These are phyloP conservation scores for Oryzias curvinotus DNA, from an alignment of 2,113 vertebrate species.

Conservation along the genomic window DNA sequence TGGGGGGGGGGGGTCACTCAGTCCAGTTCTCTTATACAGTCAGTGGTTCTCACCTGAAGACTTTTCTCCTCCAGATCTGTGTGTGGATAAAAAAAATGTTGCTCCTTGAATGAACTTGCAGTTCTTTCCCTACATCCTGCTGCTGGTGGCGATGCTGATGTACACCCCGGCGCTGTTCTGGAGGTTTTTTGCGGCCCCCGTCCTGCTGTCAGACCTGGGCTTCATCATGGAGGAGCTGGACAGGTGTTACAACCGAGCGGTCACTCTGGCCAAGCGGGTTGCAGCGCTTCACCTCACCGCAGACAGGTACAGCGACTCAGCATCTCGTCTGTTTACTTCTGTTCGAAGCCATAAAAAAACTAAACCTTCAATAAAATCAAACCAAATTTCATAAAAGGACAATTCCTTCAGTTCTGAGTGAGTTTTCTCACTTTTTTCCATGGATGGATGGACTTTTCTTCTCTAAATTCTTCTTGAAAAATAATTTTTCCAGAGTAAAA, in stretches of 20 bases:
- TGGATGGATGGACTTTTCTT: too few species aligned
- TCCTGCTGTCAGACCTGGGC: slow-evolving; percentile 89
- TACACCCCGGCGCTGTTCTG: slow-evolving; percentile 89
- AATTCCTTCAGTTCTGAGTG: too few species aligned
- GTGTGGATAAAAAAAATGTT: background rate
- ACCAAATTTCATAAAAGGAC: too few species aligned
- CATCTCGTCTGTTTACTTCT: too few species aligned
- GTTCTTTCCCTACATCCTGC: slow-evolving; percentile 95
- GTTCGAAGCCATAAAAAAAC: too few species aligned
- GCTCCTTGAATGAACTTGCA: slow-evolving; percentile 35
- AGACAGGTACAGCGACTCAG: slow-evolving; percentile 46
- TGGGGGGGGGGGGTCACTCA: too few species aligned
- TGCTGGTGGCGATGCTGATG: slow-evolving; percentile 87
- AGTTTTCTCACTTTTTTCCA: too few species aligned
- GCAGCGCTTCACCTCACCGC: slow-evolving; percentile 35
- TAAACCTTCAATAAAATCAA: too few species aligned
- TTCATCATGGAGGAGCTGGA: slow-evolving; percentile 96
- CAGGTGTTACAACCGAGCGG: slow-evolving; percentile 89
- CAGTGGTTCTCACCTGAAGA: background rate
- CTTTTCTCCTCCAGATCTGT: background rate
- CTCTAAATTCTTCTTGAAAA: too few species aligned
- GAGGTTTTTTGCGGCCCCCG: slow-evolving; percentile 85
- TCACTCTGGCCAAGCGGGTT: slow-evolving; percentile 84
- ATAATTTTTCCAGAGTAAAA: too few species aligned
- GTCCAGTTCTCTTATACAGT: too few species aligned